Percentiles rank a stretch among this genome's conserved stretches.
Conservation (phyloP, 2,797 vertebrate species). For the Melanotaenia trifasciata region DNA sequence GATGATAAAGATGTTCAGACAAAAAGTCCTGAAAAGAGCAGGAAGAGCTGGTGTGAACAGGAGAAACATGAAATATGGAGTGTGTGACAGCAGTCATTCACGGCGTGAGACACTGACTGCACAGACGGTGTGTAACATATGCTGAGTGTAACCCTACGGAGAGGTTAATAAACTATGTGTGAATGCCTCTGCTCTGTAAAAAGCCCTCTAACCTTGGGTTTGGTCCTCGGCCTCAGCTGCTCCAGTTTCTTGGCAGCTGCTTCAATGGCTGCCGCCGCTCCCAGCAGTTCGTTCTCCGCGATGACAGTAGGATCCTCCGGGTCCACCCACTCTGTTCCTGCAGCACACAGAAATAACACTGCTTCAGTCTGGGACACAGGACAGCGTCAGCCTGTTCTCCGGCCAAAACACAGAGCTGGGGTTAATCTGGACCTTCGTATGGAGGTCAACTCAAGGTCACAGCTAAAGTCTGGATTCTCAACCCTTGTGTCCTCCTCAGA, state of each 20-base stretch:
- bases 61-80: not conserved
- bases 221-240: slow-evolving; percentile 96
- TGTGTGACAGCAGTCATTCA: slow-evolving; percentile 11
- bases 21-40: not conserved
- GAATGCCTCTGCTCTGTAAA: slow-evolving; percentile 52
- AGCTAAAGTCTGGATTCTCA: too few relatives aligned
- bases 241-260: slow-evolving; percentile 99
- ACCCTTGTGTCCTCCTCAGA: too few relatives aligned
- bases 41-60: slow-evolving; percentile 5
- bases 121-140: slow-evolving; percentile 7
- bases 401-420: not conserved
- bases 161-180: slow-evolving; percentile 45
- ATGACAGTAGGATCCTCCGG: slow-evolving; percentile 98
- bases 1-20: slow-evolving; percentile 6
- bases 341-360: slow-evolving; percentile 52
- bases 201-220: slow-evolving; percentile 90
- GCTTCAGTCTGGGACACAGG: not conserved
- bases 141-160: slow-evolving; percentile 15
- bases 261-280: slow-evolving; percentile 97
- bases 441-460: too few relatives aligned
- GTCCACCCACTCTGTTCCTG: slow-evolving; percentile 98
- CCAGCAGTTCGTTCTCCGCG: slow-evolving; percentile 95
- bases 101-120: slow-evolving; percentile 12
- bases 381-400: slow-evolving; percentile 1
- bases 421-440: not conserved